These are phyloP conservation scores for Vollenhovia emeryi DNA, from an alignment of 1,140 invertebrate genomes.

Conservation along the genomic window DNA sequence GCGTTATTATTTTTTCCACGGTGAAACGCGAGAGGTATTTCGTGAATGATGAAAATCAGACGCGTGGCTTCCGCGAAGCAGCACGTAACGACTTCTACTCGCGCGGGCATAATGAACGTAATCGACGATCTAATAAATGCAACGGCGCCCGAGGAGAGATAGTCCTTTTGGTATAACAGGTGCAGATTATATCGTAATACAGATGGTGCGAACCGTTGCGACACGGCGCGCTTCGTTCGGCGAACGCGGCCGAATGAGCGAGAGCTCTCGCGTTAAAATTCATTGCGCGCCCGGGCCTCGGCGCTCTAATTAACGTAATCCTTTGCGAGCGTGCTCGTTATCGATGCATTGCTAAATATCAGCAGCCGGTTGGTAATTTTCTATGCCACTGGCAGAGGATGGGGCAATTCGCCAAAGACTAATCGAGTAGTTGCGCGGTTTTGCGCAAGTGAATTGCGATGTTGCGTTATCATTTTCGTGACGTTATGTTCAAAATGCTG, in stretches of 20 bases:
- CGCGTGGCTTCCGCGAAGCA: conserved; percentile 63
- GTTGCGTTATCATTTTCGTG: not conserved
- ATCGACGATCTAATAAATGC: conserved; percentile 73
- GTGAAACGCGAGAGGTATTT: conserved; percentile 39
- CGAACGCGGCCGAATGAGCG: conserved; percentile 29
- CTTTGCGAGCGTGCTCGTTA: conserved; percentile 53
- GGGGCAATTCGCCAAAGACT: conserved; percentile 24
- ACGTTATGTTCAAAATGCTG: not conserved
- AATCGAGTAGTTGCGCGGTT: conserved; percentile 12
- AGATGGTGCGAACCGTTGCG: conserved; percentile 71
- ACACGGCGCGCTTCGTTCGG: conserved; percentile 49
- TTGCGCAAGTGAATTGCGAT: conserved; percentile 29
- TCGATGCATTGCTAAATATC: conserved; percentile 72
- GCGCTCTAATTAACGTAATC: conserved; percentile 66
- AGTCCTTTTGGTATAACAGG: conserved; percentile 65
- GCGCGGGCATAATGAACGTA: conserved; percentile 66
- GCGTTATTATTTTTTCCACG: conserved; percentile 18
- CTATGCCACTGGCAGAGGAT: conserved; percentile 13
- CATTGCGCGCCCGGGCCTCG: conserved; percentile 34
- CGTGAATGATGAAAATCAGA: conserved; percentile 60
- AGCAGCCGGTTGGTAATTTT: conserved; percentile 57
- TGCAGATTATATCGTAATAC: conserved; percentile 70
- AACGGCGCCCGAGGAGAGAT: conserved; percentile 54
- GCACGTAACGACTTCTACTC: conserved; percentile 48
- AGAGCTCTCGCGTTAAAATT: conserved; percentile 56